Percentiles rank a stretch among this genome's conserved stretches.
Conservation (phyloP, 2,888 invertebrate genomes). For the Schizaphis graminum region DNA sequence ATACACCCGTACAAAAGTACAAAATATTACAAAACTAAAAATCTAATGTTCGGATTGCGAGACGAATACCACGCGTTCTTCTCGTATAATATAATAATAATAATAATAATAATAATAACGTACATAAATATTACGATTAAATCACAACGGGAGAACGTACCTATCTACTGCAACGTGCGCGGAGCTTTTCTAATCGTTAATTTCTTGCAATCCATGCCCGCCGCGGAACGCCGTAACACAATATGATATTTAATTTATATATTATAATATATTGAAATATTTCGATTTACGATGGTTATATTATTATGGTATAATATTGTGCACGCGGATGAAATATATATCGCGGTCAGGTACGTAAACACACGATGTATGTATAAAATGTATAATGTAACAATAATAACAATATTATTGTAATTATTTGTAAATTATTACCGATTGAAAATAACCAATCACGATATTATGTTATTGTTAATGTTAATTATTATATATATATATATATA, state of each 20-base stretch:
- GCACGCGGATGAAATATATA: background rate
- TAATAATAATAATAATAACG: background rate
- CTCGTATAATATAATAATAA: background rate
- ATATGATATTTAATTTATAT: background rate
- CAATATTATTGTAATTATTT: background rate
- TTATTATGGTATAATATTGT: background rate
- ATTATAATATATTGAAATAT: background rate
- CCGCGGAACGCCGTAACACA: background rate
- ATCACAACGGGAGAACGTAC: conserved; percentile 38
- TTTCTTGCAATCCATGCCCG: conserved; percentile 50
- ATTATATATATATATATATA: background rate
- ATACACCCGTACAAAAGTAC: background rate
- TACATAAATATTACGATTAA: background rate
- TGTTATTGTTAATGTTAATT: background rate
- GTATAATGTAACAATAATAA: background rate
- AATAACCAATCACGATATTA: background rate
- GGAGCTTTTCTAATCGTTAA: conserved; percentile 35
- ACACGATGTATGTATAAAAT: background rate
- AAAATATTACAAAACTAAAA: background rate
- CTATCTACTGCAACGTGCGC: conserved; percentile 57
- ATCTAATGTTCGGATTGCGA: background rate
- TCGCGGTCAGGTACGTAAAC: background rate
- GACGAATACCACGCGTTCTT: background rate
- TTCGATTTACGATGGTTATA: background rate
- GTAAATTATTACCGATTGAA: background rate